phyloP scores from a whole-genome alignment of 1,140 invertebrate species.

The Magallana ariakensis region DNA sequence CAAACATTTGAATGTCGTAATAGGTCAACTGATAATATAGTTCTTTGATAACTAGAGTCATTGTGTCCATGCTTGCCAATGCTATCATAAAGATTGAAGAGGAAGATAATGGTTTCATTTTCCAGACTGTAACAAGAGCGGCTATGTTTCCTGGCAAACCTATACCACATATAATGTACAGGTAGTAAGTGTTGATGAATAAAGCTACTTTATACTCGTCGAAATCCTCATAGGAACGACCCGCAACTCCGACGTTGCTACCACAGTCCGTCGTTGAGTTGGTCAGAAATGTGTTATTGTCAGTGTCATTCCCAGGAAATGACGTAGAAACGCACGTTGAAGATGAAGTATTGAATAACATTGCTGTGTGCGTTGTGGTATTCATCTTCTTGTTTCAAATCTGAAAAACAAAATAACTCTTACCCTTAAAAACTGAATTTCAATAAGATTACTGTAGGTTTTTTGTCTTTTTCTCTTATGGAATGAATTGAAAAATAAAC shows the following conservation, averaged over 20 bases:
- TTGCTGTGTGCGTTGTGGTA: not conserved
- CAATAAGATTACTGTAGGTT: too few species aligned
- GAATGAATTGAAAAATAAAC: too few species aligned
- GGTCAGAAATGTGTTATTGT: not conserved
- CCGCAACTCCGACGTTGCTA: not conserved
- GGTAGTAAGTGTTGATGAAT: constrained; percentile 68
- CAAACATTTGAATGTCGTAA: constrained; percentile 56
- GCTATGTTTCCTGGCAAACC: constrained; percentile 71
- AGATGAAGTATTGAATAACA: not conserved
- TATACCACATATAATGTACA: constrained; percentile 65
- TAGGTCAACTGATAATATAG: constrained; percentile 58
- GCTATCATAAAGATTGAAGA: constrained; percentile 68
- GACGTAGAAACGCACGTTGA: constrained; percentile 1
- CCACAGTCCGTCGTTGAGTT: not conserved
- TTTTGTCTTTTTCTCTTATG: too few species aligned
- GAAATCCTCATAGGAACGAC: constrained; percentile 32
- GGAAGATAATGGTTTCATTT: constrained; percentile 64
- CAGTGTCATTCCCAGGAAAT: not conserved
- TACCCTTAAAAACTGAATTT: too few species aligned
- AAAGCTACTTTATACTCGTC: constrained; percentile 56
- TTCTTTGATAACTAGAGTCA: constrained; percentile 63
- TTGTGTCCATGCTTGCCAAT: constrained; percentile 65
- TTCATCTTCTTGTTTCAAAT: not conserved
- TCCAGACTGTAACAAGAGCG: constrained; percentile 63
- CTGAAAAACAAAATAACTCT: not conserved